Percentiles rank a stretch among this genome's conserved stretches.
phyloP scores from a whole-genome alignment of 2,113 vertebrate genomes.

The Hemiprocne comata region DNA sequence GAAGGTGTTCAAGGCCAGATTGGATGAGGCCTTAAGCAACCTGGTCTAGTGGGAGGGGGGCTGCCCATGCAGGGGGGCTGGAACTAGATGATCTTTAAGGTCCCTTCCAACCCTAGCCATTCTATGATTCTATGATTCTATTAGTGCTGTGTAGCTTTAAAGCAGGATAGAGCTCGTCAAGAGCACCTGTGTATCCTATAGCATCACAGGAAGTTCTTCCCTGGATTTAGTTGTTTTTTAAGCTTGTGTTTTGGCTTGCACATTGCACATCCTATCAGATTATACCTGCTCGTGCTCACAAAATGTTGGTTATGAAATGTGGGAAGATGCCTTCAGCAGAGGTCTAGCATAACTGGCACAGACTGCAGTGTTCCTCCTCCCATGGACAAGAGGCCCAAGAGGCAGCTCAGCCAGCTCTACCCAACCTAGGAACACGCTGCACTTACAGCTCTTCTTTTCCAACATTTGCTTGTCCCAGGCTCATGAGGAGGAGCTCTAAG shows the following conservation, averaged over 20 bases:
- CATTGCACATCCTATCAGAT: background rate
- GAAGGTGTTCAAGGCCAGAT: too few species aligned
- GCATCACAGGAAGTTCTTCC: background rate
- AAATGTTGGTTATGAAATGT: background rate
- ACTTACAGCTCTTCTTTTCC: background rate
- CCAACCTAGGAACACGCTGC: fast-evolving
- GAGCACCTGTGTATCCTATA: background rate
- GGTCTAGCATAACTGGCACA: background rate
- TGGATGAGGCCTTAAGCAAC: too few species aligned
- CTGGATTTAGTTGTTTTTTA: background rate
- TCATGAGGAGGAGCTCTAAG: background rate
- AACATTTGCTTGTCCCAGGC: background rate
- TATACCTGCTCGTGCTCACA: background rate
- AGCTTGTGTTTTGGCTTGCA: background rate
- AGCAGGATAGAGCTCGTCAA: background rate
- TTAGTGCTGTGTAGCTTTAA: background rate
- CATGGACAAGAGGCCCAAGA: background rate
- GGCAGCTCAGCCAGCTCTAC: background rate
- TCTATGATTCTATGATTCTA: too few species aligned
- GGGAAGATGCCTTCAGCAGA: background rate
- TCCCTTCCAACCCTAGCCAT: too few species aligned
- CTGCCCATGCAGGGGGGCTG: too few species aligned
- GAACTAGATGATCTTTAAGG: too few species aligned
- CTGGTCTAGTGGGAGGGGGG: too few species aligned
- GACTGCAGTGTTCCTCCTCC: background rate